A percentile compares a stretch with the other conserved stretches of the same genome.
Conservation (phyloP, 2,113 vertebrate species). For the Origma solitaria region DNA sequence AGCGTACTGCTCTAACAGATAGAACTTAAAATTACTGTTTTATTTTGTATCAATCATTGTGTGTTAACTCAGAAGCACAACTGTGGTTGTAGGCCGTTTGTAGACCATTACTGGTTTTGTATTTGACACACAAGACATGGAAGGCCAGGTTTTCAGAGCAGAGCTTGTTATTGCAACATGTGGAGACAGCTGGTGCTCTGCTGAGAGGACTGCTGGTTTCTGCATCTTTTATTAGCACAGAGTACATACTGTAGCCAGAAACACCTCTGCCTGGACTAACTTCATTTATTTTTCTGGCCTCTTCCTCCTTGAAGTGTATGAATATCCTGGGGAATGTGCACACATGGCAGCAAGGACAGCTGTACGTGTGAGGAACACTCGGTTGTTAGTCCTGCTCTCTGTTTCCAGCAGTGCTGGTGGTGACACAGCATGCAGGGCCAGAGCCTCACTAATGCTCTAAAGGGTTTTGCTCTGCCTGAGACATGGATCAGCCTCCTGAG, state of each 20-base stretch:
- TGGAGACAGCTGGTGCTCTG: conserved; percentile 53
- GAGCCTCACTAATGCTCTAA: not conserved
- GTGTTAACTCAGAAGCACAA: conserved; percentile 27
- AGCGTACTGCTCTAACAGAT: not conserved
- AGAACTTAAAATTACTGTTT: not conserved
- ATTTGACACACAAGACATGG: not conserved
- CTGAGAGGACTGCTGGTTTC: conserved; percentile 47
- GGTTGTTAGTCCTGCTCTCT: not conserved
- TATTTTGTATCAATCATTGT: not conserved
- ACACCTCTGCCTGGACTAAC: conserved; percentile 59
- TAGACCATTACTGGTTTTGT: conserved; percentile 43
- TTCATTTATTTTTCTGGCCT: conserved; percentile 52
- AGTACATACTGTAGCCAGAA: conserved; percentile 57
- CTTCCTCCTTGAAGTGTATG: conserved; percentile 17
- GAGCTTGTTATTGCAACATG: conserved; percentile 21
- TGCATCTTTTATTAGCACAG: conserved; percentile 62
- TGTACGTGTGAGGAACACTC: not conserved
- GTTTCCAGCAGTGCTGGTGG: not conserved
- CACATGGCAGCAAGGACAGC: conserved; percentile 38
- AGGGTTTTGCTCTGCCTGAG: not conserved
- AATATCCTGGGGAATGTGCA: conserved; percentile 18
- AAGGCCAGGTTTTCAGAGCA: conserved; percentile 41
- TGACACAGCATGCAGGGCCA: accelerated
- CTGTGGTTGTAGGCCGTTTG: conserved; percentile 9
- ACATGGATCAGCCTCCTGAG: not conserved